phyloP scores from a whole-genome alignment of 2,113 vertebrate species.

The Cinclus cinclus region DNA sequence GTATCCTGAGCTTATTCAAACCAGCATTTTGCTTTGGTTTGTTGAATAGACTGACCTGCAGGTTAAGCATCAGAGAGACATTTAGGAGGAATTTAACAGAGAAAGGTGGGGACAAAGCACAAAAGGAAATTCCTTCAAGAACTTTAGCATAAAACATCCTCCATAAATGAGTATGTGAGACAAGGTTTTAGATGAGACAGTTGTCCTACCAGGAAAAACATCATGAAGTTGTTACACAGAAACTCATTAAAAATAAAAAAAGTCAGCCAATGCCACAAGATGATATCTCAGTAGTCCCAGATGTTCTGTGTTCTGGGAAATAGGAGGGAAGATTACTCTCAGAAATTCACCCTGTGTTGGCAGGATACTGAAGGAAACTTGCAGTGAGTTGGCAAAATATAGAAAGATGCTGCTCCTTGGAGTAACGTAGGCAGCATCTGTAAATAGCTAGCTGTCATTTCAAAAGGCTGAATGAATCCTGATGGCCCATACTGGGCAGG shows the following conservation, averaged over 20 bases:
- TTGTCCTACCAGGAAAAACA: constrained; percentile 48
- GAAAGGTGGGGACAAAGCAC: neutral
- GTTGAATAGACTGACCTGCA: constrained; percentile 9
- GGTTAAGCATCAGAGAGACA: constrained; percentile 36
- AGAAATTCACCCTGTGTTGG: constrained; percentile 10
- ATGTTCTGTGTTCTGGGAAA: constrained; percentile 46
- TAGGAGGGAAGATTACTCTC: constrained; percentile 32
- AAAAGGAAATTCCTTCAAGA: constrained; percentile 44
- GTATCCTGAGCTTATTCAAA: constrained; percentile 26
- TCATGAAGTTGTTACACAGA: constrained; percentile 48
- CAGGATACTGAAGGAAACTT: constrained; percentile 6
- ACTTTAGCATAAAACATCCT: neutral
- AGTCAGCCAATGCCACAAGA: neutral
- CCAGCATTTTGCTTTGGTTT: constrained; percentile 22
- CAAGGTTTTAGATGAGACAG: constrained; percentile 23
- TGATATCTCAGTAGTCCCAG: constrained; percentile 51
- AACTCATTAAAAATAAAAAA: neutral
- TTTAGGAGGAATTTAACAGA: constrained; percentile 16
- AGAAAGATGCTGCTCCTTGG: neutral
- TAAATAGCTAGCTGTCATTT: constrained; percentile 14
- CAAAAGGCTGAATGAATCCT: neutral
- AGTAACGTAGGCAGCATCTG: neutral
- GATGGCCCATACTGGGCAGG: neutral
- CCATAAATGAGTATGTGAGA: neutral
- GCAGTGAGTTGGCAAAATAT: neutral